A percentile compares a stretch with the other conserved stretches of the same genome.
phyloP scores from a whole-genome alignment of 1,140 invertebrate species.

The Contarinia nasturtii region DNA sequence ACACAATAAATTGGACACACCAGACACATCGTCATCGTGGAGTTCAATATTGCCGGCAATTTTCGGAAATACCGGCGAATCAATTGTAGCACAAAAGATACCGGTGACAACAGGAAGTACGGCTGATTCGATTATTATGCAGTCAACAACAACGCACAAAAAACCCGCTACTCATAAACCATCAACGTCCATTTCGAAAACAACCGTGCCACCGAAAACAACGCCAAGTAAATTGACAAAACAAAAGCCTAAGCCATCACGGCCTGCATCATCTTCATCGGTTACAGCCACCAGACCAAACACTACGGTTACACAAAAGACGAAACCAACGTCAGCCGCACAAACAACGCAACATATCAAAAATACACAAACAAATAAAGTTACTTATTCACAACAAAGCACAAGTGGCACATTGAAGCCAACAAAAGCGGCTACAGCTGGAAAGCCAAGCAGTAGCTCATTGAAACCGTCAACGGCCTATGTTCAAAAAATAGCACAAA shows the following conservation, averaged over 20 bases:
- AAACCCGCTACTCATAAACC: conserved; percentile 4
- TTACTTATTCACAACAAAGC: conserved; percentile 8
- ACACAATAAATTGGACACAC: conserved; percentile 35
- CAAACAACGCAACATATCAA: conserved; percentile 7
- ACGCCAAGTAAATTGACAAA: conserved; percentile 2
- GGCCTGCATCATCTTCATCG: conserved; percentile 6
- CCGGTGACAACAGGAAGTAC: conserved; percentile 28
- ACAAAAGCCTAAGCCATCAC: conserved; percentile 12
- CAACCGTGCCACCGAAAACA: neutral
- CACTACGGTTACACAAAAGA: neutral
- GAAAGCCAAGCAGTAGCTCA: conserved; percentile 6
- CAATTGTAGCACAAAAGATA: conserved; percentile 33
- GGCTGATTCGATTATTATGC: conserved; percentile 26
- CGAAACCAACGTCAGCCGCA: conserved; percentile 8
- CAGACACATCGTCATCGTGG: conserved; percentile 55
- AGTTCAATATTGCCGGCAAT: conserved; percentile 58
- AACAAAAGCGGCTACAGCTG: conserved; percentile 6
- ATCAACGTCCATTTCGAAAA: conserved; percentile 16
- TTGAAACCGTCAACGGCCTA: conserved; percentile 5
- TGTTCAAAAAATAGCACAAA: conserved; percentile 1
- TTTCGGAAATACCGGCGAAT: conserved; percentile 45
- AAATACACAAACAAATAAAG: conserved; percentile 5
- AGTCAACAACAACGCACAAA: conserved; percentile 5
- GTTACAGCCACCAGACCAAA: neutral
- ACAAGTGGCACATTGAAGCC: conserved; percentile 11